Conservation (phyloP, 2,888 invertebrate genomes). For the Stramonita haemastoma region DNA sequence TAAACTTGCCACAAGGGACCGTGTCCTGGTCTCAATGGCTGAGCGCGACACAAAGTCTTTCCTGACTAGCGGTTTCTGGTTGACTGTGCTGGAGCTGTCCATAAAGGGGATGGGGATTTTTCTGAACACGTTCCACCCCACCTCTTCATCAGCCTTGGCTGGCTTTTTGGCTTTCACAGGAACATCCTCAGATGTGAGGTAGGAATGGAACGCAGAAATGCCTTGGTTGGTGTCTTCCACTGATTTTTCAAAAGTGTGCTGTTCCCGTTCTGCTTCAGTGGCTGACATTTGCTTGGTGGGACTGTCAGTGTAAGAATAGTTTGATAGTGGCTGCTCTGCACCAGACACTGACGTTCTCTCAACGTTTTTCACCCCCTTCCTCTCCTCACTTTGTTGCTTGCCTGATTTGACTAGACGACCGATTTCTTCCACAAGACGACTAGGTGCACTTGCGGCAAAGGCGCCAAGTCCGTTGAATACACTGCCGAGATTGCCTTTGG, state of each 20-base stretch:
- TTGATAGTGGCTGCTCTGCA: background rate
- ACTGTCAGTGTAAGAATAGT: background rate
- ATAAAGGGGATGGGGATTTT: constrained; percentile 29
- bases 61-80: constrained; percentile 54
- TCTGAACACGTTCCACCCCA: constrained; percentile 29
- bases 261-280: background rate
- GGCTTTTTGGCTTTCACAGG: constrained; percentile 6
- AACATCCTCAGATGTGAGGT: constrained; percentile 2
- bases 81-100: constrained; percentile 39
- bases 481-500: background rate
- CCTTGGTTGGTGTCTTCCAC: constrained; percentile 55
- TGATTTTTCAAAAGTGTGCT: constrained; percentile 47
- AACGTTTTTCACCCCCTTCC: background rate
- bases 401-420: background rate
- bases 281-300: background rate
- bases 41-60: constrained; percentile 60
- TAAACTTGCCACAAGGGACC: constrained; percentile 60
- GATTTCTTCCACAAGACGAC: constrained; percentile 18
- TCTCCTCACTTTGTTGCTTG: background rate
- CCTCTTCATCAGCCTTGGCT: constrained; percentile 31
- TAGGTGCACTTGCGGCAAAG: constrained; percentile 30
- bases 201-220: constrained; percentile 52
- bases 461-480: constrained; percentile 33
- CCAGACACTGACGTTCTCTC: background rate
- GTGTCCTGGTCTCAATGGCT: constrained; percentile 61